Evolutionary conservation across 2,888 invertebrate genomes (phyloP).

Genomic region (Ramazzottius varieornatus): DNA sequence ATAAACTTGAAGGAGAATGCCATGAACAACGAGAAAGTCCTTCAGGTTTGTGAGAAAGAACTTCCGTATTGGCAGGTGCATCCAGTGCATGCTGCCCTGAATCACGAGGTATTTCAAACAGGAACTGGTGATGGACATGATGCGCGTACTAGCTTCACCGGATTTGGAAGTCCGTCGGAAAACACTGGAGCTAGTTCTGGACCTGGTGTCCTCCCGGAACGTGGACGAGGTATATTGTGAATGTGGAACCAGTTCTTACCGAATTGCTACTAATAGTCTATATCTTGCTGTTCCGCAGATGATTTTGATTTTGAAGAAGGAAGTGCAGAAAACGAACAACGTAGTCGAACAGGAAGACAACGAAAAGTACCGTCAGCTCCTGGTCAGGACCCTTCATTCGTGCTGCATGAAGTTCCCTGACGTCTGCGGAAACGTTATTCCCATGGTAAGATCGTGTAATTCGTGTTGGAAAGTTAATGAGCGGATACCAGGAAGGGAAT

Average conservation of each 20-base stretch:
- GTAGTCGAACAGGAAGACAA: conserved; percentile 73
- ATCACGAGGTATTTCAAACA: conserved; percentile 11
- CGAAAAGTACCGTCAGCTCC: conserved; percentile 71
- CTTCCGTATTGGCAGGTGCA: background rate
- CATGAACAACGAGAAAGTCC: conserved; percentile 54
- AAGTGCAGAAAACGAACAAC: conserved; percentile 62
- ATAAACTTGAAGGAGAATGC: conserved; percentile 51
- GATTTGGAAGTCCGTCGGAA: conserved; percentile 80
- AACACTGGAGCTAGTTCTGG: conserved; percentile 53
- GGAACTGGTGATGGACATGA: conserved; percentile 85
- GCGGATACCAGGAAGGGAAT: background rate
- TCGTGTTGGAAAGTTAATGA: conserved; percentile 4
- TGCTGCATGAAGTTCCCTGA: conserved; percentile 50
- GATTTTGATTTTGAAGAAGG: conserved; percentile 67
- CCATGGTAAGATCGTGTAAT: conserved; percentile 32
- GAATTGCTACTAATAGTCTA: conserved; percentile 5
- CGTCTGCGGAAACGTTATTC: conserved; percentile 70
- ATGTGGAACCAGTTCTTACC: conserved; percentile 10
- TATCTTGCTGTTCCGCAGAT: conserved; percentile 28
- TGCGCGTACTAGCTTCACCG: conserved; percentile 66
- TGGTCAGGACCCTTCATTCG: conserved; percentile 75
- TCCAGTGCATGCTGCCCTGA: background rate
- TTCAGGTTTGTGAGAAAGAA: conserved; percentile 23
- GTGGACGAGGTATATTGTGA: conserved; percentile 50
- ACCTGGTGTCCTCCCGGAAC: conserved; percentile 64